Base-by-base conservation (phyloP, 2,113 vertebrate genomes). In the Steatornis caripensis region DNA sequence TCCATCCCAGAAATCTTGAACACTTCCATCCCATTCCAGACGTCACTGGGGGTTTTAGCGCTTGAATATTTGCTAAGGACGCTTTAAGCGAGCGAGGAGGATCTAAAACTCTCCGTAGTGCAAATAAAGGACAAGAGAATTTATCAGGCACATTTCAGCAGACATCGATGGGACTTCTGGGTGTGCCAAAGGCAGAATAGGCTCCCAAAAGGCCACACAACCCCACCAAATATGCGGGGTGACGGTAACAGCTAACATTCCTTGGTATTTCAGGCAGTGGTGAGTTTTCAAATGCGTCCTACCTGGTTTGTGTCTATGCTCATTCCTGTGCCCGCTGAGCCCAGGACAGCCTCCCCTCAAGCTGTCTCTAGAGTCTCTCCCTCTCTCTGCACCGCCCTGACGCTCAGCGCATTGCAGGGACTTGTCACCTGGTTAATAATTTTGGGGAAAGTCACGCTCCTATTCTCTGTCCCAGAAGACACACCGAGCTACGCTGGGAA, bases 11-110 rank as follows among this genome's bases (percentile, higher is more conserved):
- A 64, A 87, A 92, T 27, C 34, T 80, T 17, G 3, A 84, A 75
- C 45, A 6, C 22, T 72, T 64, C 19, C 74, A 16, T 48, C 23
- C n/a, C 43, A 1, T 64, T 93, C 90, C 79, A 95, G 84, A 92
- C 65, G 49, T 65, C 84, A 72, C 17, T 10, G 14, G 17, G 30
- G 54, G 9, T n/a, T 91, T 94, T 79, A 76, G 29, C 12, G 21
- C 37, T 95, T 89, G 81, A 22, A 10, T 93, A 90, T 91, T 97
- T 98, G 88, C 80, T 92, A 78, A 87, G 32, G 64, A 32, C 30
- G 90, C 41, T 91, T 93, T 66, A 75, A 41, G 49, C 0, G 1
- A 78, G 76, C 21, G n/a, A 92, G 34, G 22, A 84, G 43, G 76
- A 78, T 86, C 69, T 97, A 70, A 97, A 97, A 93, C 21, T 71